These are phyloP conservation scores for Mycalesis mineus DNA, from an alignment of 2,888 invertebrate genomes.

Conservation along the genomic window DNA sequence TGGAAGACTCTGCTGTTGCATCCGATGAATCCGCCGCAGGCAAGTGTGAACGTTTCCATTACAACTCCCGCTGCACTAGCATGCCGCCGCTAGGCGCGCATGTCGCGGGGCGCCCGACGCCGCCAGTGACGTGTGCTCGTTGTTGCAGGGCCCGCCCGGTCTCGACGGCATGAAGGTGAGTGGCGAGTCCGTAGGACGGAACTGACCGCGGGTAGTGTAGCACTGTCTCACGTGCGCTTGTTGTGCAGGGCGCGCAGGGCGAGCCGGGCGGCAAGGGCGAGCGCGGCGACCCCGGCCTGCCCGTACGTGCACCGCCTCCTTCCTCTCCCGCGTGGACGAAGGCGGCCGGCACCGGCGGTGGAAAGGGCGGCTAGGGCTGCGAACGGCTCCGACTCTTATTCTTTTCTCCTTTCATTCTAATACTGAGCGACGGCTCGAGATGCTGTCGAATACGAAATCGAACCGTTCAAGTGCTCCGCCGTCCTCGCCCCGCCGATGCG, in stretches of 20 bases:
- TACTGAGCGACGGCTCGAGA: too few species aligned
- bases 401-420: too few species aligned
- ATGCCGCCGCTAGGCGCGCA: background rate
- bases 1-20: background rate
- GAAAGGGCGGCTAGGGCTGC: too few species aligned
- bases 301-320: constrained; percentile 81
- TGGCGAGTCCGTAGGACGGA: constrained; percentile 61
- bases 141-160: constrained; percentile 91
- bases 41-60: background rate
- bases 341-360: too few species aligned
- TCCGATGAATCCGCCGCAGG: background rate
- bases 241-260: constrained; percentile 91
- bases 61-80: background rate
- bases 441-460: too few species aligned
- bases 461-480: background rate
- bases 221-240: constrained; percentile 54
- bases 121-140: constrained; percentile 35
- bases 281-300: constrained; percentile 94
- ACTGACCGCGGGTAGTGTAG: background rate
- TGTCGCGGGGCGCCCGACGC: background rate
- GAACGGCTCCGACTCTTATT: too few species aligned
- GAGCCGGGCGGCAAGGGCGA: constrained; percentile 95
- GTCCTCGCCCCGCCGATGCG: constrained; percentile 6
- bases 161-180: constrained; percentile 97
- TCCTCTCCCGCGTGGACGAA: background rate